Base-by-base conservation (phyloP, 2,888 invertebrate genomes). In the Cephus spinipes region DNA sequence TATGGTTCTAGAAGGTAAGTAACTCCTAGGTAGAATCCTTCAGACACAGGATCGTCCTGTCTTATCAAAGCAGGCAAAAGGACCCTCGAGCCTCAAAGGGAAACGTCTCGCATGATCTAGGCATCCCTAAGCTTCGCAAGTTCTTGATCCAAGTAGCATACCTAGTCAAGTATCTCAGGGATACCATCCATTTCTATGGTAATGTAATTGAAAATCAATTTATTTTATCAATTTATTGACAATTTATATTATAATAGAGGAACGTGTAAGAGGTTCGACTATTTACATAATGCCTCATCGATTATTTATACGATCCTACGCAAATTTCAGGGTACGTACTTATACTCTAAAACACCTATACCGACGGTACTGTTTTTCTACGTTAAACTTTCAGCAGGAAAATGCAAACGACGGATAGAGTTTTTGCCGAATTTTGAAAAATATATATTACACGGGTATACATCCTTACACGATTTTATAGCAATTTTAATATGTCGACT, bases 71-170 rank as follows among this genome's bases (percentile, higher is more conserved):
- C 79, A 79, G 73, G 55, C 79, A 76, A 76, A 79, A 81, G 80
- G 73, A 79, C 78, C 80, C 84, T 84, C 78, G 76, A 81, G 81
- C 83, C 81, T 84, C 81, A 84, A 85, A 85, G 83, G 79, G 77
- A 68, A 75, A 78, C 73, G 73, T 55, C 77, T 80, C 79, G 77
- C 76, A 69, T 75, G 73, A 76, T 73, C 73, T 76, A 80, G 76
- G 79, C 76, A 76, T 78, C 68, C 77, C 79, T 79, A 75, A 78
- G 77, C 71, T 74, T 68, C 76, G 79, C 80, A 82, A 81, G 23
- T 55, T 55, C 55, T 23, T 55, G 55, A 55, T 55, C 55, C 55
- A 55, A 55, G 23, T 55, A 23, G 23, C 55, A 55, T 55, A 55
- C 23, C 55, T 23, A 55, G 23, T 55, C 6, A 2, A 55, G 23